These are phyloP conservation scores for Polydrusus pterygomalis DNA, from an alignment of 2,888 invertebrate genomes.

Conservation along the genomic window DNA sequence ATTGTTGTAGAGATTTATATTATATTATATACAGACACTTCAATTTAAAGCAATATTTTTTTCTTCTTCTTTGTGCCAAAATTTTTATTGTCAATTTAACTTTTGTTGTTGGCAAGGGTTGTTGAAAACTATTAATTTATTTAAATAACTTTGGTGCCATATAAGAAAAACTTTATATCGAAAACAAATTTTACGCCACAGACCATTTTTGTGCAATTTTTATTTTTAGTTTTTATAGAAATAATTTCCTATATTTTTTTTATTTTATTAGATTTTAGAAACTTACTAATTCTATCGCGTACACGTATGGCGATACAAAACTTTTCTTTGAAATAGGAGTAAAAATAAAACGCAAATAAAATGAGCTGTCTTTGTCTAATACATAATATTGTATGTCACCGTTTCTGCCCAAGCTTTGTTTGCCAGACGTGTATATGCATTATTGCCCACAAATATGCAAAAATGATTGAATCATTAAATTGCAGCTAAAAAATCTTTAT, in stretches of 20 bases:
- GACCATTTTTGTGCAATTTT: constrained; percentile 17
- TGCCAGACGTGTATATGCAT: no score
- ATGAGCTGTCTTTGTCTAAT: no score
- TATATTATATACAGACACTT: not conserved
- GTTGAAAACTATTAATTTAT: not conserved
- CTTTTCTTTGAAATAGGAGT: no score
- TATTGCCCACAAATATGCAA: no score
- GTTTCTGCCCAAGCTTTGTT: no score
- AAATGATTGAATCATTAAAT: no score
- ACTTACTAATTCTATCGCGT: no score
- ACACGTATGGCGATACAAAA: no score
- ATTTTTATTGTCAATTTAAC: not conserved
- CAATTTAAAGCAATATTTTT: not conserved
- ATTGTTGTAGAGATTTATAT: constrained; percentile 3
- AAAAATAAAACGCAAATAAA: no score
- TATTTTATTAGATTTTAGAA: constrained; percentile 3
- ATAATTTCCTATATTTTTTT: not conserved
- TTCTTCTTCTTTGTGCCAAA: not conserved
- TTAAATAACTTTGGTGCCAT: constrained; percentile 1
- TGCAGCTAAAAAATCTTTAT: no score
- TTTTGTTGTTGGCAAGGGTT: no score
- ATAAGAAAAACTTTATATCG: constrained; percentile 5
- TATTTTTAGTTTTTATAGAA: constrained; percentile 6
- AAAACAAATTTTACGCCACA: constrained; percentile 2
- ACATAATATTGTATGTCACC: no score